Base-by-base conservation (phyloP, 2,113 vertebrate genomes). In the Nothocercus julius region DNA sequence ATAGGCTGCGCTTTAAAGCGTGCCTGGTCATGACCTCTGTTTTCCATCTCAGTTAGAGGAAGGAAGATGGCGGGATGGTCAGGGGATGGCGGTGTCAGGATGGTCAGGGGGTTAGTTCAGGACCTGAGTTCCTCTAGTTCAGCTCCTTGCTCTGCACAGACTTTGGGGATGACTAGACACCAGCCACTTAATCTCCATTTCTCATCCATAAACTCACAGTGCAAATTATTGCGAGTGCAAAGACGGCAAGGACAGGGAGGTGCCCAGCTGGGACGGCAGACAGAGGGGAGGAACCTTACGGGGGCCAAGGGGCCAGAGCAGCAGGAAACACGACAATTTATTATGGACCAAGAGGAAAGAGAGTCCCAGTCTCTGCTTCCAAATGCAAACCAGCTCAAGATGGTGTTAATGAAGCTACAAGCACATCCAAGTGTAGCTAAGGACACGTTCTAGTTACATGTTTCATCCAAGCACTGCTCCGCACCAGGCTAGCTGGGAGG, bases 401-500 rank as follows among this genome's bases (percentile, higher is more conserved):
- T 16, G 44, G 8, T 80, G 32, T 28, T 75, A 40, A 30, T 0
- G 2, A 62, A 83, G n/a, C 38, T 34, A 18, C 7, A 42, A 42
- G 8, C 24, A 30, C 3, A 51, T 1, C n/a, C 51, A 49, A 36
- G 36, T 13, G 81, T 78, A 34, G 66, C 30, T 34, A 63, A 54
- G 5, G 49, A 15, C 20, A 13, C 0, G 0, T 81, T 81, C 53
- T 62, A 49, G 5, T 19, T 38, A 27, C 9, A 27, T 6, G 34
- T 64, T 82, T 84, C 47, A 66, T 30, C 12, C 11, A 45, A 22
- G 32, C 30, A 7, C 7, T 62, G n/a, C 38, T 78, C 27, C 70
- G 36, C 61, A 89, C 18, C 2, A 38, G 22, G 62, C 16, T 7
- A 6, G 2, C 0, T 0, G 22, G 12, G 14, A 19, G 16, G 0